These are phyloP conservation scores for Semicossyphus pulcher DNA, from an alignment of 2,113 vertebrate genomes.

Conservation along the genomic window DNA sequence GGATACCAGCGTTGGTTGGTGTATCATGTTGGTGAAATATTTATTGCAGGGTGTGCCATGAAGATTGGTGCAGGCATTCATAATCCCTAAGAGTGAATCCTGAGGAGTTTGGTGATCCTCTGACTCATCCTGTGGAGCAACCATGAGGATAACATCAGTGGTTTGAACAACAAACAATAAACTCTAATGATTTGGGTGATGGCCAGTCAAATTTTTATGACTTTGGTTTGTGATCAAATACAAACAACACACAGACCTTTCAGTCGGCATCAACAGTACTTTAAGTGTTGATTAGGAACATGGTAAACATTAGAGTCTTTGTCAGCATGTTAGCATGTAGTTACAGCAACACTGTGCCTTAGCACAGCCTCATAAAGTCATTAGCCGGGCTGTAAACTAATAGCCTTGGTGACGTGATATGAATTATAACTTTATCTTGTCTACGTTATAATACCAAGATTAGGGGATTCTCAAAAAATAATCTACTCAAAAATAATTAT, in stretches of 20 bases:
- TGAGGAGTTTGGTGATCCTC: not conserved
- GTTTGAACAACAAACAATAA: not conserved
- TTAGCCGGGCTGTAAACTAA: not conserved
- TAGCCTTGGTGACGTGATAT: not conserved
- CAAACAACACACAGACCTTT: not conserved
- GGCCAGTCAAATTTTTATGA: too few species aligned
- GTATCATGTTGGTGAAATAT: too few species aligned
- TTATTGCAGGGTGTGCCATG: too few species aligned
- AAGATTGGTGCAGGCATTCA: too few species aligned
- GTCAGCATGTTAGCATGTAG: not conserved
- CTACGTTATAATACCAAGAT: not conserved
- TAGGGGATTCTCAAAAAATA: not conserved
- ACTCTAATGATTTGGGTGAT: not conserved
- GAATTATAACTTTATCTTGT: conserved; percentile 4
- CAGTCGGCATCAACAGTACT: not conserved
- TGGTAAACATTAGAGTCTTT: too few species aligned
- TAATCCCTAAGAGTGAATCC: not conserved
- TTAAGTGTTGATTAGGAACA: not conserved
- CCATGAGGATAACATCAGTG: not conserved
- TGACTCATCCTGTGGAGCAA: not conserved
- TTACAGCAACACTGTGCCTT: not conserved
- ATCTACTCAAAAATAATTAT: not conserved
- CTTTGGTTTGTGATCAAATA: not conserved
- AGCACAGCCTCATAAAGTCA: not conserved
- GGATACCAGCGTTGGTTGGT: too few species aligned